A percentile compares a stretch with the other conserved stretches of the same genome.
phyloP scores from a whole-genome alignment of 1,140 invertebrate species.

The Macrobrachium nipponense region DNA sequence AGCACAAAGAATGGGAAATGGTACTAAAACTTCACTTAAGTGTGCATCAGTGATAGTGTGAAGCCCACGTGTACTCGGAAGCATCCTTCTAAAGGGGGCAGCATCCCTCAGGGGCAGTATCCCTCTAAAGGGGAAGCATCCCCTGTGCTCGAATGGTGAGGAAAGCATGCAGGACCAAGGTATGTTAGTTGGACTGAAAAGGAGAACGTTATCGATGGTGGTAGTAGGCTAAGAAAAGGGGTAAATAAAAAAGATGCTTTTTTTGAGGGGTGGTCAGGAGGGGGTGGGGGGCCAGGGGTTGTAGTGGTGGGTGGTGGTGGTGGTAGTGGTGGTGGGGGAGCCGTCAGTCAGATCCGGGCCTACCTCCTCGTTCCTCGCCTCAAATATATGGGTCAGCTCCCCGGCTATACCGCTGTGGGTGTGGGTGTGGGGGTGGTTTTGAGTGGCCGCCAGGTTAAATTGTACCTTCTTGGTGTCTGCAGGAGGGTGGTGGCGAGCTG shows the following conservation, averaged over 20 bases:
- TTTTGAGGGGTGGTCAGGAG: neutral
- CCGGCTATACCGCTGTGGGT: constrained; percentile 14
- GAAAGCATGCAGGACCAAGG: no score
- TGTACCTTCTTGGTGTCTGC: constrained; percentile 60
- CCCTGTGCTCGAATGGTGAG: no score
- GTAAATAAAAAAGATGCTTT: neutral
- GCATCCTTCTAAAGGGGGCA: no score
- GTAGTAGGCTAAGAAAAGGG: neutral
- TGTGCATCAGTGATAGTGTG: no score
- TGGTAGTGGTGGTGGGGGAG: neutral
- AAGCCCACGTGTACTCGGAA: no score
- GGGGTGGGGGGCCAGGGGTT: neutral
- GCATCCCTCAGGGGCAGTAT: no score
- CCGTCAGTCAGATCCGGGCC: constrained; percentile 3
- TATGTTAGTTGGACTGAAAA: neutral
- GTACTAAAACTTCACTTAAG: no score
- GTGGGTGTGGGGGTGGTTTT: constrained; percentile 12
- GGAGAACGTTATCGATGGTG: neutral
- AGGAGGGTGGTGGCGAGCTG: constrained; percentile 48
- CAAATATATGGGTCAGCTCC: constrained; percentile 40
- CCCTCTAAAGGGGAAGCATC: no score
- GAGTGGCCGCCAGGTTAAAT: constrained; percentile 54
- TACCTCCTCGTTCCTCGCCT: constrained; percentile 58
- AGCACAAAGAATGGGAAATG: no score
- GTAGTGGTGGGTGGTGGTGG: neutral